Conservation (phyloP, 2,797 vertebrate genomes). For the Gymnocypris eckloni region DNA sequence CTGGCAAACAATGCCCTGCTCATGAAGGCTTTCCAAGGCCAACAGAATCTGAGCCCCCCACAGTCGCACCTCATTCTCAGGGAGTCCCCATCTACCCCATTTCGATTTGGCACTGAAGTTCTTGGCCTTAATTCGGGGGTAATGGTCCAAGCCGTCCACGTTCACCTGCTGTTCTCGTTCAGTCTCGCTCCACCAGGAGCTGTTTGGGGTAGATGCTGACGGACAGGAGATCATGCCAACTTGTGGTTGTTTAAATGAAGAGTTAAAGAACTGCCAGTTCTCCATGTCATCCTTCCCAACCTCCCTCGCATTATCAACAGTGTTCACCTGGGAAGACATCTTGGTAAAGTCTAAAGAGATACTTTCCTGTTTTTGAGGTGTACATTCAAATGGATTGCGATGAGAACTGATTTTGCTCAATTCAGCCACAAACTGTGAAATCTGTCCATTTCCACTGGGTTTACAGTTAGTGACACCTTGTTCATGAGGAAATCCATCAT, state of each 20-base stretch:
- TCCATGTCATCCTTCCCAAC: slow-evolving; percentile 58
- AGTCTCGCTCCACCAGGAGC: slow-evolving; percentile 34
- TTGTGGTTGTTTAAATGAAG: slow-evolving; percentile 60
- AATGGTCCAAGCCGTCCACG: slow-evolving; percentile 74
- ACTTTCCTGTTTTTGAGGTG: slow-evolving; percentile 55
- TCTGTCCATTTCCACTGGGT: slow-evolving; percentile 6
- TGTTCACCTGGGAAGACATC: slow-evolving; percentile 27
- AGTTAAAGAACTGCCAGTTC: slow-evolving; percentile 65
- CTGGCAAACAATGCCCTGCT: slow-evolving; percentile 92
- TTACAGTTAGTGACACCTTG: neutral
- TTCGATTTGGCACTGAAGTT: slow-evolving; percentile 52
- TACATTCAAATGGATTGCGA: slow-evolving; percentile 52
- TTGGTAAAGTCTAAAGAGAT: slow-evolving; percentile 56
- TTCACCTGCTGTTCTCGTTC: slow-evolving; percentile 75
- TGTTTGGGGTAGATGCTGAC: slow-evolving; percentile 49
- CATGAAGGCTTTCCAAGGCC: slow-evolving; percentile 92
- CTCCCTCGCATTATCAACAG: slow-evolving; percentile 1
- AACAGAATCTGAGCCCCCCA: slow-evolving; percentile 94
- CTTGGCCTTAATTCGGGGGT: slow-evolving; percentile 63
- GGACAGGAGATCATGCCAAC: slow-evolving; percentile 52
- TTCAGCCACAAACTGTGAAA: slow-evolving; percentile 37
- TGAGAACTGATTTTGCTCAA: slow-evolving; percentile 62
- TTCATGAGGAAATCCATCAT: slow-evolving; percentile 59
- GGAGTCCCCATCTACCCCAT: slow-evolving; percentile 77
- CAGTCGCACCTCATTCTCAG: slow-evolving; percentile 85